Base-by-base conservation (phyloP, 2,113 vertebrate genomes). In the Indri indri region DNA sequence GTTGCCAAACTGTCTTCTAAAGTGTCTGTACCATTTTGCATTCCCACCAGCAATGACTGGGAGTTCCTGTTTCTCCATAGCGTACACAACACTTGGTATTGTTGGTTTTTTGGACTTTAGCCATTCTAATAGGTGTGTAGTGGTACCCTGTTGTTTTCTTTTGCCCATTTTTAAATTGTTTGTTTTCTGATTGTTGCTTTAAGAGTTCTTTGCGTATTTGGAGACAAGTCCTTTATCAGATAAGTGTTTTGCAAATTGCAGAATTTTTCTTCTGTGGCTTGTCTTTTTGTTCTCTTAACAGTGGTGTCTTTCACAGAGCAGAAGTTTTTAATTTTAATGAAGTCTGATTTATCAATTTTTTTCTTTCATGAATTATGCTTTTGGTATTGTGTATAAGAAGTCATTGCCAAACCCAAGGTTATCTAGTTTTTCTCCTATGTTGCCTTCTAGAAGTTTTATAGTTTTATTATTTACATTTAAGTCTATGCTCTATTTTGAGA, bases 311-410 rank as follows among this genome's bases (percentile, higher is more conserved):
- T 86, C 22, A 93, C 73, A 83, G 5, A 90, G 18, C 40, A 61
- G 93, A 90, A 57, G 16, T 57, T 57, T 54, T 94, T 63, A n/a
- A 27, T 94, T 89, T 94, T 47, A 90, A 54, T 76, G 9, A 89
- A 54, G 68, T 83, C 30, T 3, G 11, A 47, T 89, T 34, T 94
- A 82, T 50, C 57, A 63, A 9, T 84, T 85, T 92, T 88, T 84
- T 77, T 94, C n/a, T 83, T 83, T 91, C 42, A 63, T 83, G 34
- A 65, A 50, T 83, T 61, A 50, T 83, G 25, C 40, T 91, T 83
- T 11, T 94, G 47, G 71, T 94, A 37, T 76, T 76, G 17, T 54
- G 7, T 16, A 30, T 87, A 32, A 59, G 37, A 79, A 47, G 32
- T 93, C 18, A 47, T 61, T 70, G 50, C 32, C 61, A 47, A 79